Percentiles rank a stretch among this genome's conserved stretches.
Conservation (phyloP, 1,140 invertebrate species). For the Danaus melanippus region DNA sequence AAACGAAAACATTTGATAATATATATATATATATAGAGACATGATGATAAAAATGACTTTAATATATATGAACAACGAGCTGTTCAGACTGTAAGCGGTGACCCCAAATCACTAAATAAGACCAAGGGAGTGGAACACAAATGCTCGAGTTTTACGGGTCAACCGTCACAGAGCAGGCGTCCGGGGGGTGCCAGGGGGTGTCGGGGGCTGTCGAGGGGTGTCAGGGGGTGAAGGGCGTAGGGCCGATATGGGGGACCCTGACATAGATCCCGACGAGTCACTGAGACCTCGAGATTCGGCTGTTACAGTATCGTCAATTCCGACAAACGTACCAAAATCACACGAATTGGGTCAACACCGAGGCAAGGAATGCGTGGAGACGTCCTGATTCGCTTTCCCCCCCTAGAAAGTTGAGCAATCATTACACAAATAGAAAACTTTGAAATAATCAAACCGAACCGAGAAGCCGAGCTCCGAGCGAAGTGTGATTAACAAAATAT, state of each 20-base stretch:
- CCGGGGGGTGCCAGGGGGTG: slow-evolving; percentile 22
- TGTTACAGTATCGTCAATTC: slow-evolving; percentile 62
- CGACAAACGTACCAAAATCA: slow-evolving; percentile 20
- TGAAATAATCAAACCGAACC: no score
- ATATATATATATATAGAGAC: no score
- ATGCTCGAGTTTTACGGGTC: slow-evolving; percentile 54
- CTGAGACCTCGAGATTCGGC: slow-evolving; percentile 60
- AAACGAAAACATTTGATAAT: no score
- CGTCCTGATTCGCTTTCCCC: slow-evolving; percentile 55
- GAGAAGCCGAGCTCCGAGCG: no score
- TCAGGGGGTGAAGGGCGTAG: slow-evolving; percentile 43
- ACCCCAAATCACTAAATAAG: slow-evolving; percentile 52
- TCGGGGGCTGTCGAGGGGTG: slow-evolving; percentile 24
- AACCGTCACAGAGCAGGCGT: slow-evolving; percentile 20
- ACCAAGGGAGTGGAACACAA: slow-evolving; percentile 46
- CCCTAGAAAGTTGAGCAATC: slow-evolving; percentile 37
- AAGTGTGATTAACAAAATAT: no score
- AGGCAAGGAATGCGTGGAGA: slow-evolving; percentile 35
- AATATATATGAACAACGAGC: slow-evolving; percentile 13
- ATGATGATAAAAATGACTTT: no score
- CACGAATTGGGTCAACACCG: slow-evolving; percentile 63
- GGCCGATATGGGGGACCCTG: slow-evolving; percentile 60
- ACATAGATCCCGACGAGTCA: slow-evolving; percentile 66
- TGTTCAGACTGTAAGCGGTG: slow-evolving; percentile 30
- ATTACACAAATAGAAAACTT: no score